Evolutionary conservation across 2,888 invertebrate genomes (phyloP).

Genomic region (Drosophila mimetica): DNA sequence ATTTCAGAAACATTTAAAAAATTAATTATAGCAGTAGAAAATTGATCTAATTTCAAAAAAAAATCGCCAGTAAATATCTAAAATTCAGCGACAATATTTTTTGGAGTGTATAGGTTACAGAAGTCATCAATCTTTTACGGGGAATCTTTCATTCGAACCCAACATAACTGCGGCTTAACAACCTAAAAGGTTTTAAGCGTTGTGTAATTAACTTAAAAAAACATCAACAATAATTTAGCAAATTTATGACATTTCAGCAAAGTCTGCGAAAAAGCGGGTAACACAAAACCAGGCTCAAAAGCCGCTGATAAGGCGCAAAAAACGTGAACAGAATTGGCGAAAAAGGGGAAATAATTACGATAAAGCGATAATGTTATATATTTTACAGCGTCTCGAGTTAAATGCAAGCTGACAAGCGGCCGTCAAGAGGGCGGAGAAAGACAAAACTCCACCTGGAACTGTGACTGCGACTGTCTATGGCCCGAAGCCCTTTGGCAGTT

Average conservation of each 20-base stretch:
- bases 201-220: constrained; percentile 70
- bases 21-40: too few relatives aligned
- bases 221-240: constrained; percentile 71
- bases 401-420: constrained; percentile 65
- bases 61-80: too few relatives aligned
- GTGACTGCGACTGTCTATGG: constrained; percentile 34
- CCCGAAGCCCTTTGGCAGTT: constrained; percentile 61
- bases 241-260: constrained; percentile 71
- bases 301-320: constrained; percentile 67
- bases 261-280: constrained; percentile 18
- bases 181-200: constrained; percentile 16
- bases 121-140: constrained; percentile 21
- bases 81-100: too few relatives aligned
- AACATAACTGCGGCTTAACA: not conserved
- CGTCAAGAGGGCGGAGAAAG: constrained; percentile 43
- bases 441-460: constrained; percentile 12
- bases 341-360: constrained; percentile 59
- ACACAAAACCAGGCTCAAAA: constrained; percentile 24
- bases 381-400: constrained; percentile 62
- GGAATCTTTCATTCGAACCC: constrained; percentile 5
- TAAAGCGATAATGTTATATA: constrained; percentile 68
- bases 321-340: constrained; percentile 34
- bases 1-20: too few relatives aligned
- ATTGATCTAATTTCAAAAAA: too few relatives aligned
- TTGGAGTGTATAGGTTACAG: too few relatives aligned